Conservation (phyloP, 2,797 vertebrate species). For the Tokudaia muenninki region DNA sequence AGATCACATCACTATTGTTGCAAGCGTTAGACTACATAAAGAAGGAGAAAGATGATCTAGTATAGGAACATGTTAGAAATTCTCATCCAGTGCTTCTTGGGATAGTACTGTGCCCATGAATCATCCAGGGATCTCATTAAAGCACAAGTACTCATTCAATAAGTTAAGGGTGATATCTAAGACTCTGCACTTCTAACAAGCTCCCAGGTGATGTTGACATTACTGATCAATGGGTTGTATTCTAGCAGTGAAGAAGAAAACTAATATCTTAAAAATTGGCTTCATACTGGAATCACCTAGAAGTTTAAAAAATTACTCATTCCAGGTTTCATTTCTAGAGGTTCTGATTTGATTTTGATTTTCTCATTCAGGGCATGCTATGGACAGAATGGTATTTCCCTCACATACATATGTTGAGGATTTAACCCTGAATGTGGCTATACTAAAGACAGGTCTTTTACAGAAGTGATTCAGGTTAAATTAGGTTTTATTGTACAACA, state of each 20-base stretch:
- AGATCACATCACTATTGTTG: background rate
- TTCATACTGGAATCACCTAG: constrained; percentile 20
- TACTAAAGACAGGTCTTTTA: background rate
- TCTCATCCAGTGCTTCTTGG: constrained; percentile 27
- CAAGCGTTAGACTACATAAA: constrained; percentile 41
- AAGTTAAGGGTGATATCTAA: constrained; percentile 12
- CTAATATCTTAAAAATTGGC: constrained; percentile 19
- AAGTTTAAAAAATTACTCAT: background rate
- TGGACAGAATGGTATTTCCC: background rate
- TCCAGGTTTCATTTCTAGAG: background rate
- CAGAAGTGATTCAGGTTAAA: constrained; percentile 6
- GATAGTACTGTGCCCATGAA: background rate
- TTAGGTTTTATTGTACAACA: background rate
- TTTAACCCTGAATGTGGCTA: background rate
- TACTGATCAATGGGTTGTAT: constrained; percentile 29
- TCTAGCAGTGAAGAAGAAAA: background rate
- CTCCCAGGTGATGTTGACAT: constrained; percentile 27
- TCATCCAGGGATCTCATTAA: constrained; percentile 17
- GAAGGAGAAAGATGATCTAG: constrained; percentile 12
- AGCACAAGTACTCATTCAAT: constrained; percentile 41
- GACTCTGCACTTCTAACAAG: background rate
- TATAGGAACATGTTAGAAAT: constrained; percentile 16
- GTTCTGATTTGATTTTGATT: constrained; percentile 65
- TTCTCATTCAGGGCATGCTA: background rate
- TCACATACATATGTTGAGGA: constrained; percentile 17